Evolutionary conservation across 2,888 invertebrate genomes (phyloP).

Genomic region (Drosophila pseudotakahashii): DNA sequence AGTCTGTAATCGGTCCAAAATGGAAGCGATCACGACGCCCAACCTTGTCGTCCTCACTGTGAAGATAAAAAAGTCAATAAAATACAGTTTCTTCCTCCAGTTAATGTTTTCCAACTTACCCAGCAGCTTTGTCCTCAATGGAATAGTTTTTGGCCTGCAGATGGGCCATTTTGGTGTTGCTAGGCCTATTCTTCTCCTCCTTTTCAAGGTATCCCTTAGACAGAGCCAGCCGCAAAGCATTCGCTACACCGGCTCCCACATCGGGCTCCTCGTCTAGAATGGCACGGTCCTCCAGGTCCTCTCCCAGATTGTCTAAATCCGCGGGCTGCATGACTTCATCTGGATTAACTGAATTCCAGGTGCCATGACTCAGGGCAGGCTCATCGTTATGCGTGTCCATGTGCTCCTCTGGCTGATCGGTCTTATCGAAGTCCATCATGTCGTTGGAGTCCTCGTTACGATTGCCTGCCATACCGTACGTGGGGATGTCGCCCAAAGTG

Average conservation of each 20-base stretch:
- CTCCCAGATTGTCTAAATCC: conserved; percentile 85
- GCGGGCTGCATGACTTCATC: conserved; percentile 84
- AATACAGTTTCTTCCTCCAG: not conserved
- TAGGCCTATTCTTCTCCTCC: conserved; percentile 90
- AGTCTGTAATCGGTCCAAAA: conserved; percentile 94
- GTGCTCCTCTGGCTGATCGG: conserved; percentile 83
- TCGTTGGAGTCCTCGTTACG: conserved; percentile 91
- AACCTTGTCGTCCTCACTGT: conserved; percentile 92
- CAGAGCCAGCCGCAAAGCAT: conserved; percentile 94
- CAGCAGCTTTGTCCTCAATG: conserved; percentile 91
- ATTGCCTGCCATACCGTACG: conserved; percentile 96
- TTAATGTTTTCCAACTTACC: conserved; percentile 82
- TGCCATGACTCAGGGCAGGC: conserved; percentile 87
- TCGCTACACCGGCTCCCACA: conserved; percentile 95
- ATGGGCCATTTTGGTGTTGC: conserved; percentile 90
- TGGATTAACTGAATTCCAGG: conserved; percentile 93
- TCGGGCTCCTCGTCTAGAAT: conserved; percentile 95
- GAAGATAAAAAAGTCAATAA: conserved; percentile 14
- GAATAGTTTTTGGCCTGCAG: conserved; percentile 92
- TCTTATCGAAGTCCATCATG: conserved; percentile 85
- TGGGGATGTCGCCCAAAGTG: conserved; percentile 97
- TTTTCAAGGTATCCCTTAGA: conserved; percentile 97
- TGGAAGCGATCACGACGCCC: conserved; percentile 90
- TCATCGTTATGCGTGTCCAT: conserved; percentile 82
- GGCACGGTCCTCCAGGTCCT: conserved; percentile 83